These are phyloP conservation scores for Palloptera scutellata DNA, from an alignment of 2,888 invertebrate genomes.

Conservation along the genomic window DNA sequence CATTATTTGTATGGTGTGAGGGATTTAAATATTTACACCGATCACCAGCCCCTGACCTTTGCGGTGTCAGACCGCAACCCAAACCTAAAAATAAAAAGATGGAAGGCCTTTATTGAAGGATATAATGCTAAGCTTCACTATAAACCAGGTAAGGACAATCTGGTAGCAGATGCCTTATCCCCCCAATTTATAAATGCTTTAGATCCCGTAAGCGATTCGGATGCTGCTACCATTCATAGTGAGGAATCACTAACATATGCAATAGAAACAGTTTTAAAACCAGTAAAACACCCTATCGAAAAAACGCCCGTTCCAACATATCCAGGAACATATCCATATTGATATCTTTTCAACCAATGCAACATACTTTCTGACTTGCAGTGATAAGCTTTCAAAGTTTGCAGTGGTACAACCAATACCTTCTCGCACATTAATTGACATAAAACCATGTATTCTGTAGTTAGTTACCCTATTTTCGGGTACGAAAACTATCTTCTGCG, in stretches of 20 bases:
- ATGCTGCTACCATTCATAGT: slow-evolving; percentile 23
- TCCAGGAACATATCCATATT: slow-evolving; percentile 26
- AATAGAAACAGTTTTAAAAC: slow-evolving; percentile 37
- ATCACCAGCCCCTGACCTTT: slow-evolving; percentile 10
- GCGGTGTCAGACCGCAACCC: slow-evolving; percentile 4
- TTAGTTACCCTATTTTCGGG: slow-evolving; percentile 38
- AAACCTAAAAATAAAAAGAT: slow-evolving; percentile 13
- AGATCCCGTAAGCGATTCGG: not conserved
- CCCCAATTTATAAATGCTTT: not conserved
- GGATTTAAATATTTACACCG: not conserved
- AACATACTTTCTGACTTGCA: slow-evolving; percentile 19
- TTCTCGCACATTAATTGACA: slow-evolving; percentile 37
- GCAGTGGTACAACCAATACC: slow-evolving; percentile 16
- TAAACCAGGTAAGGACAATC: slow-evolving; percentile 5
- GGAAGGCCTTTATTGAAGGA: slow-evolving; percentile 11
- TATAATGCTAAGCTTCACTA: slow-evolving; percentile 1
- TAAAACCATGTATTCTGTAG: slow-evolving; percentile 35
- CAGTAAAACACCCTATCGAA: too few species aligned
- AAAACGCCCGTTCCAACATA: slow-evolving; percentile 33
- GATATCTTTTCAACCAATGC: slow-evolving; percentile 36
- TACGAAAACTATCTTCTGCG: slow-evolving; percentile 40
- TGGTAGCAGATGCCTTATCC: slow-evolving; percentile 9
- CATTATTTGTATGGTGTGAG: slow-evolving; percentile 9
- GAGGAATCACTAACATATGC: slow-evolving; percentile 36
- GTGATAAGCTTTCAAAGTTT: slow-evolving; percentile 11